Evolutionary conservation across 2,888 invertebrate genomes (phyloP), one percentile per base, ranked within the genome.

Genomic region (Altica lythri): DNA sequence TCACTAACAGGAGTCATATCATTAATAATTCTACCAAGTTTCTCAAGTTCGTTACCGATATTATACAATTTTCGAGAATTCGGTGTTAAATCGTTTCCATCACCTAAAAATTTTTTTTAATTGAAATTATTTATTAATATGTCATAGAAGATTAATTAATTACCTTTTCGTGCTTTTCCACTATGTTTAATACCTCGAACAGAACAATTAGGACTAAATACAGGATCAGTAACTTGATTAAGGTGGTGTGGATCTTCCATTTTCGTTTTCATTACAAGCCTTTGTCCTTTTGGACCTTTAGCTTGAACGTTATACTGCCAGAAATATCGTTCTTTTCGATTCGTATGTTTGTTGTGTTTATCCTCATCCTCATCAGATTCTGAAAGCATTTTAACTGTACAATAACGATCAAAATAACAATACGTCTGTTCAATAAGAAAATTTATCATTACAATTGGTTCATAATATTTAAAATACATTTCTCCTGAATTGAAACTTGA

Each of bases 291-390:
- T 3, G 97, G 95, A 1, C 98, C 96, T 78, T 98, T 95, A 1
- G 96, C 92, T 78, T 97, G 97, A 0, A 96, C 94, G 79, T 98
- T 98, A 76, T 98, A 98, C 75, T 97, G 97, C 97, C 98, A 98
- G 75, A 98, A 97, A 77, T 83, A 96, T 57, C 89, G 83, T 71
- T 94, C 93, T 65, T 88, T 90, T 75, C 90, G 92, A 44, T 66
- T 68, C n/a, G 58, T 25, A 42, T 71, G 72, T 5, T 37, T 45
- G 74, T 83, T 53, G 35, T 45, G 52, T 16, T 54, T 43, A 2
- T 55, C 45, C 8, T 81, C 76, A 27, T 80, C 78, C 56, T 86
- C 86, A 70, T 85, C 86, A 10, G 86, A 85, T 69, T 87, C 86
- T 83, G 74, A n/a, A n/a, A n/a, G n/a, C n/a, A n/a, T n/a, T n/a